Evolutionary conservation across 1,140 invertebrate genomes (phyloP).

Genomic region (Zaprionus africanus): DNA sequence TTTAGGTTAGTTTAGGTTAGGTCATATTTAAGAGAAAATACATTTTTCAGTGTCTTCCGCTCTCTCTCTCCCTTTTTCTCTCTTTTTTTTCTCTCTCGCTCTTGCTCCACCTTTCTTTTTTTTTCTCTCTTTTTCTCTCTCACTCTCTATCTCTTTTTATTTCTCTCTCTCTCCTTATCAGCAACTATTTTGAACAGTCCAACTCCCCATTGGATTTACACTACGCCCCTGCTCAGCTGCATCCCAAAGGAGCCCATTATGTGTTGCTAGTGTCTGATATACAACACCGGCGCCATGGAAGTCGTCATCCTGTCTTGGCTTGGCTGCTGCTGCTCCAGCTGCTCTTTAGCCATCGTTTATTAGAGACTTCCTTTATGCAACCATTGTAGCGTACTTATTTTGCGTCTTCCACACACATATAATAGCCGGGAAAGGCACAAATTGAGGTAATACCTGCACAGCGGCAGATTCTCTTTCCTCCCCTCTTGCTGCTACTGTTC

Average conservation of each 20-base stretch:
- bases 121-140: too few relatives aligned
- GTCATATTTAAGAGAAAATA: too few relatives aligned
- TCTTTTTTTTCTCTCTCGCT: too few relatives aligned
- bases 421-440: slow-evolving; percentile 2
- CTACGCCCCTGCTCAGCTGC: slow-evolving; percentile 40
- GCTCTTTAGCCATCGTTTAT: slow-evolving; percentile 50
- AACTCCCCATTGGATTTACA: neutral
- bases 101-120: too few relatives aligned
- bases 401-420: neutral
- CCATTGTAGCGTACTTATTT: slow-evolving; percentile 39
- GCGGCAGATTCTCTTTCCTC: slow-evolving; percentile 24
- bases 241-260: slow-evolving; percentile 54
- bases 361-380: slow-evolving; percentile 56
- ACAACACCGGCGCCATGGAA: slow-evolving; percentile 59
- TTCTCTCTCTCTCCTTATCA: too few relatives aligned
- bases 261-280: slow-evolving; percentile 50
- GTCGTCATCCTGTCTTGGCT: slow-evolving; percentile 61
- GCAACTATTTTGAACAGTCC: too few relatives aligned
- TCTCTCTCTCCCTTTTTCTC: too few relatives aligned
- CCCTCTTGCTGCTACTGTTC: slow-evolving; percentile 11
- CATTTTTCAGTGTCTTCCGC: too few relatives aligned
- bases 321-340: neutral
- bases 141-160: too few relatives aligned
- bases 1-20: too few relatives aligned
- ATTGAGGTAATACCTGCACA: slow-evolving; percentile 22